These are phyloP conservation scores for Leptothorax acervorum DNA, from an alignment of 2,888 invertebrate species.

Conservation along the genomic window DNA sequence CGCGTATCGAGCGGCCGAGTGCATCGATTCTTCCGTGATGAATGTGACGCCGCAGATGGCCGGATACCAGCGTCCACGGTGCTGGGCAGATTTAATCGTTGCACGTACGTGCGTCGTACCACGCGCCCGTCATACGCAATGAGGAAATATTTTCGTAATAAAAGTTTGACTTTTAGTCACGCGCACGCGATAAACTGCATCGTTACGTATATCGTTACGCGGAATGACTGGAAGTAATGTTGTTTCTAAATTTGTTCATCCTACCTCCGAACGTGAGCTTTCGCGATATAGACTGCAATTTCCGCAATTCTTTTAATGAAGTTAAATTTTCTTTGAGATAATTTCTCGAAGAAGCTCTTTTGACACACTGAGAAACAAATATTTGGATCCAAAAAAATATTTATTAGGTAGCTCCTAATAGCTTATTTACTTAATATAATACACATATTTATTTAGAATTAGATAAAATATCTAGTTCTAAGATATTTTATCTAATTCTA, in stretches of 20 bases:
- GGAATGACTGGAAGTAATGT: neutral
- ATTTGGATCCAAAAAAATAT: too few species aligned
- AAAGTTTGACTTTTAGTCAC: slow-evolving; percentile 41
- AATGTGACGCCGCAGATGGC: slow-evolving; percentile 52
- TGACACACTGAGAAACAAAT: too few species aligned
- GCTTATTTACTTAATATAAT: too few species aligned
- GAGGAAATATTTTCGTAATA: slow-evolving; percentile 29
- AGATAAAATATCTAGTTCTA: too few species aligned
- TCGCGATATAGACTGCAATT: neutral
- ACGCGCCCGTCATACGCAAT: slow-evolving; percentile 26
- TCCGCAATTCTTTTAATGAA: neutral
- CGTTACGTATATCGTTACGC: slow-evolving; percentile 41
- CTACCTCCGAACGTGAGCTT: slow-evolving; percentile 41
- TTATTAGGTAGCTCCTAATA: too few species aligned
- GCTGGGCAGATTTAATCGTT: slow-evolving; percentile 57
- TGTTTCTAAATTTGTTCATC: slow-evolving; percentile 23
- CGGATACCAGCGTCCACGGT: slow-evolving; percentile 32
- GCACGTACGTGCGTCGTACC: slow-evolving; percentile 32
- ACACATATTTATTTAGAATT: too few species aligned
- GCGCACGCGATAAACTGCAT: slow-evolving; percentile 49
- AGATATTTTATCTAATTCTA: too few species aligned
- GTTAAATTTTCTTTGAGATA: slow-evolving; percentile 6
- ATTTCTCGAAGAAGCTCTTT: neutral
- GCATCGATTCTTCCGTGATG: slow-evolving; percentile 47
- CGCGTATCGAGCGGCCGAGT: slow-evolving; percentile 50